Evolutionary conservation across 2,113 vertebrate species (phyloP).

Genomic region (Circaetus cinerascens): DNA sequence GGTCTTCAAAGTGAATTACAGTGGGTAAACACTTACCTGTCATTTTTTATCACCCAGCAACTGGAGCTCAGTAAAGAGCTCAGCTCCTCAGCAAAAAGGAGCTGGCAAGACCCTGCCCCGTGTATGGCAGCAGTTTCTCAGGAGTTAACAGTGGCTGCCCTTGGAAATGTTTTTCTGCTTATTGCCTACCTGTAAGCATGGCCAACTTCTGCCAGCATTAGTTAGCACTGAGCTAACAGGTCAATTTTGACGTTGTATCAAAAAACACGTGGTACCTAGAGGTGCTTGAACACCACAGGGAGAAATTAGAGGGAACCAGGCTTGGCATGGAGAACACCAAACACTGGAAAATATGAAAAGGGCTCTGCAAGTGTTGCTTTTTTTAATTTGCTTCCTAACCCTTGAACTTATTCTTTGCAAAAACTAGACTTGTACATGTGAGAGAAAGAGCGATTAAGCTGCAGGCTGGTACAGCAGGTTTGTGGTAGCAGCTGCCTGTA

Average conservation of each 20-base stretch:
- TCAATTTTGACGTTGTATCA: not conserved
- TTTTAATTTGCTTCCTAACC: not conserved
- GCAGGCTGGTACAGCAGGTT: not conserved
- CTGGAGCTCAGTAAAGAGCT: not conserved
- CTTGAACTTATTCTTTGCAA: not conserved
- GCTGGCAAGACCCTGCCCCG: not conserved
- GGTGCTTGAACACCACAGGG: not conserved
- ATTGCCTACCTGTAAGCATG: not conserved
- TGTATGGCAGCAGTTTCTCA: not conserved
- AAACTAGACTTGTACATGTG: not conserved
- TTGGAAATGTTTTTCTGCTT: not conserved
- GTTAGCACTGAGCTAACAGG: not conserved
- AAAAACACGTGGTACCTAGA: not conserved
- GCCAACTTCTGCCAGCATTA: not conserved
- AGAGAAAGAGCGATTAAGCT: not conserved
- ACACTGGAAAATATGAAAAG: not conserved
- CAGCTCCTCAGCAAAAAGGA: not conserved
- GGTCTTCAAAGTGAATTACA: not conserved
- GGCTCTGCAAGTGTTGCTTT: not conserved
- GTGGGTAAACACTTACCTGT: not conserved
- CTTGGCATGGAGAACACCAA: not conserved
- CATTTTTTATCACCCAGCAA: not conserved
- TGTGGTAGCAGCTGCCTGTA: not conserved
- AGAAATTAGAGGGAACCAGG: not conserved
- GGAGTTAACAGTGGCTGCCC: not conserved